phyloP scores from a whole-genome alignment of 2,113 vertebrate genomes.

The Halichoerus grypus region DNA sequence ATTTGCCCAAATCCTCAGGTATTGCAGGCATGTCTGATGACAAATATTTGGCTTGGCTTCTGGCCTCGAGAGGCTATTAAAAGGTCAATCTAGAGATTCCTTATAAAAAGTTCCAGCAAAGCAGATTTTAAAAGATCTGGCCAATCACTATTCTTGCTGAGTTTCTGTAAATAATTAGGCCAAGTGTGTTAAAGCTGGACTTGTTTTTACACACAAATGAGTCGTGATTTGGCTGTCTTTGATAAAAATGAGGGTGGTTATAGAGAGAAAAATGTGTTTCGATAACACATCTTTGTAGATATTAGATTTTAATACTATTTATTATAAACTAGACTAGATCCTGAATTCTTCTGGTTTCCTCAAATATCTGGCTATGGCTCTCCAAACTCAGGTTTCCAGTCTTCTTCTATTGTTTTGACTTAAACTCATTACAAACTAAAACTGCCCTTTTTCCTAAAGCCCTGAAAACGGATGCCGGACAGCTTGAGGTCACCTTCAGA shows the following conservation, averaged over 20 bases:
- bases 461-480: neutral
- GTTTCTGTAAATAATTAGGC: neutral
- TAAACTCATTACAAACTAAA: neutral
- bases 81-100: neutral
- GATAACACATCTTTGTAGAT: neutral
- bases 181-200: no score
- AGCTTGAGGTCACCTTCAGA: neutral
- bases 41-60: neutral
- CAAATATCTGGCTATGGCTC: neutral
- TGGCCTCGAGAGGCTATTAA: neutral
- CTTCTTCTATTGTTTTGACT: neutral
- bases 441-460: neutral
- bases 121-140: no score
- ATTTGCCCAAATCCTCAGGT: neutral
- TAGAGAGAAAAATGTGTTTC: neutral
- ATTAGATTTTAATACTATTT: neutral
- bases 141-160: no score
- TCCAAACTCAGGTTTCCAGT: neutral
- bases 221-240: neutral
- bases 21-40: neutral
- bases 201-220: neutral
- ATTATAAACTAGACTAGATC: neutral
- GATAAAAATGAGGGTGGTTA: neutral
- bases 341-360: neutral
- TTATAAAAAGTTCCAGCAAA: neutral